A percentile compares a stretch with the other conserved stretches of the same genome.
These are phyloP conservation scores for Glaucidium brasilianum DNA, from an alignment of 2,113 vertebrate genomes.

Conservation along the genomic window DNA sequence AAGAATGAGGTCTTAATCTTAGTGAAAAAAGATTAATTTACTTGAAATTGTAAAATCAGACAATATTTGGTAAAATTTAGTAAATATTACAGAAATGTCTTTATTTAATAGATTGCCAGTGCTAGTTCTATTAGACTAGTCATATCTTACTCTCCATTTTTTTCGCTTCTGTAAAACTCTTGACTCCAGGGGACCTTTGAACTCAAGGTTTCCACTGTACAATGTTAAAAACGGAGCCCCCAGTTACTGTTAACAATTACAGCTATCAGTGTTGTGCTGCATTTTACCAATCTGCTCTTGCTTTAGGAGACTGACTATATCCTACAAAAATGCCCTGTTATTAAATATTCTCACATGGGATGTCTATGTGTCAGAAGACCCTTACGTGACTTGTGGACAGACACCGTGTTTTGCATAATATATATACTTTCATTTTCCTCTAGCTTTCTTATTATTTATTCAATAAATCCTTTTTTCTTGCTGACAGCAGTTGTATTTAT, in stretches of 20 bases:
- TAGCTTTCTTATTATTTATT: conserved; percentile 86
- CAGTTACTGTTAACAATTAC: conserved; percentile 7
- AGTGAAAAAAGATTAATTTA: background rate
- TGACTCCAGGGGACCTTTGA: background rate
- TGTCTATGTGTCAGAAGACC: conserved; percentile 29
- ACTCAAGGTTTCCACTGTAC: background rate
- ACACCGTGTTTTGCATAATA: conserved; percentile 75
- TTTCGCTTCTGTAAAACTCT: background rate
- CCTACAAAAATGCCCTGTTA: conserved; percentile 6
- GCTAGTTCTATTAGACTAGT: background rate
- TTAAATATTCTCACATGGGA: conserved; percentile 40
- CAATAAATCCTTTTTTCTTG: conserved; percentile 84
- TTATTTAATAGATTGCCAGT: background rate
- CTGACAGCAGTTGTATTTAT: conserved; percentile 87
- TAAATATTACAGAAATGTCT: background rate
- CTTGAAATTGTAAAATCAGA: background rate
- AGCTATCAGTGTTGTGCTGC: background rate
- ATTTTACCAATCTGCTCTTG: background rate
- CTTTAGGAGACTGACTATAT: background rate
- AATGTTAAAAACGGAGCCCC: background rate
- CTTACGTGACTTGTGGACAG: conserved; percentile 75
- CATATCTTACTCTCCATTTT: background rate
- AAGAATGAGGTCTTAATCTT: background rate
- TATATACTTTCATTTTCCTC: conserved; percentile 79
- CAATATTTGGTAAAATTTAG: background rate